Evolutionary conservation across 2,797 vertebrate species (phyloP).

Genomic region (Malacoraja senta): DNA sequence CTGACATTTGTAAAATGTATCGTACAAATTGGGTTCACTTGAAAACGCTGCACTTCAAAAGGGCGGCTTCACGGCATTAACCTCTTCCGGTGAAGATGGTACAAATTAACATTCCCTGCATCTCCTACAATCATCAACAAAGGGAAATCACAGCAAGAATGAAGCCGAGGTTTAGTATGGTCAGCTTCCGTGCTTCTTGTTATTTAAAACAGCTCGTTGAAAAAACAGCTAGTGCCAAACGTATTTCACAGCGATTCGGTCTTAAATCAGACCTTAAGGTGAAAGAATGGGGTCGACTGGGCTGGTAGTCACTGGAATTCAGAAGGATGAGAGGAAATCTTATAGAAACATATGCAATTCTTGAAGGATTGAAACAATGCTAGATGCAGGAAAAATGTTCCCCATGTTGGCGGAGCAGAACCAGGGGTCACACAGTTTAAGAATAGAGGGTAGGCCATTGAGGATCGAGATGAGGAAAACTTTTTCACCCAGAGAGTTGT

Average conservation of each 20-base stretch:
- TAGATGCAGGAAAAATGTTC: too few species aligned
- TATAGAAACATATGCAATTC: too few species aligned
- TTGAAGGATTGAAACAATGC: too few species aligned
- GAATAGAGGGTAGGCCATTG: too few species aligned
- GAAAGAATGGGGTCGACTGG: too few species aligned
- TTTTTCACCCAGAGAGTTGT: too few species aligned
- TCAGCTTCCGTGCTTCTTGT: neutral
- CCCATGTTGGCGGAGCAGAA: too few species aligned
- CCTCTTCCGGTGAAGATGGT: neutral
- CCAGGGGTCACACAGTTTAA: too few species aligned
- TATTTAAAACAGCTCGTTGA: neutral
- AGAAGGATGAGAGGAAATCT: too few species aligned
- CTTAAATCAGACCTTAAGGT: neutral
- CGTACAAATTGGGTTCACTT: constrained; percentile 31
- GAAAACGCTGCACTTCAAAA: neutral
- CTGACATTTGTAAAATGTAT: constrained; percentile 28
- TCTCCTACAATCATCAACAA: neutral
- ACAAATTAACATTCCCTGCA: neutral
- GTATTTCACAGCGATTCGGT: neutral
- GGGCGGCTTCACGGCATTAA: neutral
- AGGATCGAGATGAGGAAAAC: too few species aligned
- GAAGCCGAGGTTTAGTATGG: neutral
- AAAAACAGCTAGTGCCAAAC: neutral
- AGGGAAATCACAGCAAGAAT: neutral
- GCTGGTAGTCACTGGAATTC: too few species aligned